These are phyloP conservation scores for Cinclus cinclus DNA, from an alignment of 2,113 vertebrate genomes.

Conservation along the genomic window DNA sequence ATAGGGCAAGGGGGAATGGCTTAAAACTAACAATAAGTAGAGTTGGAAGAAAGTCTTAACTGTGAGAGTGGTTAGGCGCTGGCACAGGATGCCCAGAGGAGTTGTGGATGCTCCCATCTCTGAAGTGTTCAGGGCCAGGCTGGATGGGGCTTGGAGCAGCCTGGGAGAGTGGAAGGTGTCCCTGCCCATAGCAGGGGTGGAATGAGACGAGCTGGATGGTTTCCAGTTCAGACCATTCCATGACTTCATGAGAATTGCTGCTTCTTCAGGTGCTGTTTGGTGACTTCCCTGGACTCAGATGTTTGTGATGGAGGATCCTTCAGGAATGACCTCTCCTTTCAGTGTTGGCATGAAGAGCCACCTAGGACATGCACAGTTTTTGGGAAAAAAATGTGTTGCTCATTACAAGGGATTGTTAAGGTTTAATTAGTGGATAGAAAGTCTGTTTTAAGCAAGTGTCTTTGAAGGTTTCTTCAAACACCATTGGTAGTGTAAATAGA, in stretches of 20 bases:
- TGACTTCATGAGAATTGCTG: not conserved
- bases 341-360: not conserved
- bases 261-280: conserved; percentile 8
- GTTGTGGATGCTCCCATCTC: not conserved
- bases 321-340: conserved; percentile 17
- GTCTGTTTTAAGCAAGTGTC: not conserved
- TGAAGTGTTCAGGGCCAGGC: not conserved
- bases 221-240: not conserved
- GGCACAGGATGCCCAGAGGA: not conserved
- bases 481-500: conserved; percentile 7
- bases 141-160: not conserved
- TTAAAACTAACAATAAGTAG: not conserved
- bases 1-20: not conserved
- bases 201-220: not conserved
- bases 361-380: not conserved
- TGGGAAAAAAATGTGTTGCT: not conserved
- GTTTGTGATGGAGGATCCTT: conserved; percentile 25
- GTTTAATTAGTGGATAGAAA: conserved; percentile 50
- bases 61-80: not conserved
- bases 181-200: not conserved
- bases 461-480: conserved; percentile 54
- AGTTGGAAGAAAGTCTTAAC: not conserved
- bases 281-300: conserved; percentile 26
- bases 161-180: not conserved
- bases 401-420: conserved; percentile 11